Conservation (phyloP, 2,888 invertebrate species). For the Drosophila sordidula region DNA sequence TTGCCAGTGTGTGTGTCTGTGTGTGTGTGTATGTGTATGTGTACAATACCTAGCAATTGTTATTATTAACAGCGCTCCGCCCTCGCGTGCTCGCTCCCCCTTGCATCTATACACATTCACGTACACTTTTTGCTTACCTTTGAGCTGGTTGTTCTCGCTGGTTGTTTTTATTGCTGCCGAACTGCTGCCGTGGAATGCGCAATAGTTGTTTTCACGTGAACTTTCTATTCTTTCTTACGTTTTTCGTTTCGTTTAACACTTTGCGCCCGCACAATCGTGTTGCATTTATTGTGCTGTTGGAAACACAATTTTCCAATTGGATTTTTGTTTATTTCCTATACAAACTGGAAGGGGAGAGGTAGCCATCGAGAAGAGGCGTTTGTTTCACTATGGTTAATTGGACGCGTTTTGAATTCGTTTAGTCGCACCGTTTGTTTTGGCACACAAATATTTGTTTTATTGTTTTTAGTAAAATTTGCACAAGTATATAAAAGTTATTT, state of each 20-base stretch:
- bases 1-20: conserved; percentile 8
- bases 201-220: conserved; percentile 57
- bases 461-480: conserved; percentile 9
- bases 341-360: conserved; percentile 51
- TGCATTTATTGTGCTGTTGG: conserved; percentile 49
- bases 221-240: conserved; percentile 52
- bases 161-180: conserved; percentile 34
- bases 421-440: conserved; percentile 19
- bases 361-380: conserved; percentile 49
- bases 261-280: conserved; percentile 73
- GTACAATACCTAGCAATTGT: conserved; percentile 69
- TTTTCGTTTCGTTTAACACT: conserved; percentile 42
- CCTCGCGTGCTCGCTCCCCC: conserved; percentile 21
- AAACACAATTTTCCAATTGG: conserved; percentile 59
- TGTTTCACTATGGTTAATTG: conserved; percentile 5
- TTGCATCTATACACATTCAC: conserved; percentile 27
- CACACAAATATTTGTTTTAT: conserved; percentile 24
- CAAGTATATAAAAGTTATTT: conserved; percentile 16
- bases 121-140: conserved; percentile 66
- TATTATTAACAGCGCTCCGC: conserved; percentile 62
- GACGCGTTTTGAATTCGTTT: background rate
- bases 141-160: conserved; percentile 45
- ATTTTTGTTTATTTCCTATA: conserved; percentile 67
- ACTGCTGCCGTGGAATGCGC: conserved; percentile 70
- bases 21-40: conserved; percentile 21